Evolutionary conservation across 2,888 invertebrate species (phyloP), one percentile per base, ranked within the genome.

Genomic region (Aquatica leii): DNA sequence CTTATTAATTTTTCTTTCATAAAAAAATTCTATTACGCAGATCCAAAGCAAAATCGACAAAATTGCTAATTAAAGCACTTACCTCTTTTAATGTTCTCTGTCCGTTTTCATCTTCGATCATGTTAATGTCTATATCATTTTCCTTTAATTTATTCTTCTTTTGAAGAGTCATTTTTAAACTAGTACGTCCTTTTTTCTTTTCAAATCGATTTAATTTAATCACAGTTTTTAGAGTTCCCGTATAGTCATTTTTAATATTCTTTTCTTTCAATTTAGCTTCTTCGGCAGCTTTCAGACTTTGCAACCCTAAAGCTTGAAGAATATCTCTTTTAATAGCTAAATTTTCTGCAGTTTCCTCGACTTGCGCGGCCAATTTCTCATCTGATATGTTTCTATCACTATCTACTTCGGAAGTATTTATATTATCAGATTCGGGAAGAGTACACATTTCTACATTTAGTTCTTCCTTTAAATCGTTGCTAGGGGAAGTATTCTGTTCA

Each of bases 221-320:
- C 73, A 94, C 90, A 71, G 93, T 93, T 78, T 93, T 94, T 68
- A 94, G 78, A 0, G 93, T 93, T 37, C 94, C 94, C 1, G 92
- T 92, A 74, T 90, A 92, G 71, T 78, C 77, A 54, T 63, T 66
- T 62, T 73, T 74, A 53, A 69, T 69, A 15, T 66, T 58, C 63
- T 74, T 73, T 41, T 73, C 73, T 59, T 76, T 65, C 17, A 34
- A 20, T 71, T 86, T 88, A 1, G 88, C 87, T 73, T 89, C 88
- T 67, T 90, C 90, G 0, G 91, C 91, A 5, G 89, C 91, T 73
- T 90, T 88, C 72, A 90, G 85, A 0, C 92, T 92, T 31, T 92
- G 84, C 48, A 94, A 77, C 0, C 94, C 94, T 31, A 94, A 81
- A 5, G 91, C 88, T 73, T 91, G 85, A 1, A 94, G 78, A 46